phyloP scores from a whole-genome alignment of 1,140 invertebrate species.

The Drosophila punjabiensis region DNA sequence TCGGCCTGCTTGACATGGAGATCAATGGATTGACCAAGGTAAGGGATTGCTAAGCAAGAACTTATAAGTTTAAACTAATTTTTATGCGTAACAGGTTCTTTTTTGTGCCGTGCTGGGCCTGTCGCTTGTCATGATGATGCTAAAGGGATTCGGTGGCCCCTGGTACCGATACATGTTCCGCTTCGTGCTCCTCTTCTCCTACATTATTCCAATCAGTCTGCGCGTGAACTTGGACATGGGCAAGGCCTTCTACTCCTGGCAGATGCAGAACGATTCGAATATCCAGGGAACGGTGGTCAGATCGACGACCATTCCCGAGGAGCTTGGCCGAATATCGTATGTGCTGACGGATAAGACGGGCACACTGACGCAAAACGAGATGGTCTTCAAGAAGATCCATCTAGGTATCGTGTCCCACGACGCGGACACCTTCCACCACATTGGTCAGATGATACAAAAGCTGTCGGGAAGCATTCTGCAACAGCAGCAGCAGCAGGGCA shows the following conservation, averaged over 20 bases:
- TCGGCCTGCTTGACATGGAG: conserved; percentile 97
- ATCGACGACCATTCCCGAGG: conserved; percentile 99
- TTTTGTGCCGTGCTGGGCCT: conserved; percentile 97
- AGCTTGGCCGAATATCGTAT: conserved; percentile 98
- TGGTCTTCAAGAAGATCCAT: conserved; percentile 98
- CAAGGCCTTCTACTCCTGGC: conserved; percentile 98
- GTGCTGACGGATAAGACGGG: conserved; percentile 99
- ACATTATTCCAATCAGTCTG: conserved; percentile 99
- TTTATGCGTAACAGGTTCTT: conserved; percentile 88
- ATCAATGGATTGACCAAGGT: conserved; percentile 98
- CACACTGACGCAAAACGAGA: conserved; percentile 99
- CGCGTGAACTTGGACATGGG: conserved; percentile 99
- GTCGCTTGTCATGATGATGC: conserved; percentile 96
- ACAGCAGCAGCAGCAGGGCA: conserved; percentile 65
- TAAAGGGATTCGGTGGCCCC: conserved; percentile 97
- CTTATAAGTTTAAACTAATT: background rate
- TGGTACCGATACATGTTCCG: conserved; percentile 99
- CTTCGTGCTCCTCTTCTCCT: conserved; percentile 98
- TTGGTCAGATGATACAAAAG: conserved; percentile 82
- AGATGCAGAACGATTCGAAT: conserved; percentile 96
- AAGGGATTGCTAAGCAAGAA: background rate
- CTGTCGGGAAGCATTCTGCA: conserved; percentile 77
- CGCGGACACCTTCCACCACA: conserved; percentile 91
- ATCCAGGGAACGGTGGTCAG: conserved; percentile 98
- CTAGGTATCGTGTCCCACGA: conserved; percentile 95